Evolutionary conservation across 2,888 invertebrate species (phyloP), one percentile per base, ranked within the genome.

Genomic region (Podabrus alpinus): DNA sequence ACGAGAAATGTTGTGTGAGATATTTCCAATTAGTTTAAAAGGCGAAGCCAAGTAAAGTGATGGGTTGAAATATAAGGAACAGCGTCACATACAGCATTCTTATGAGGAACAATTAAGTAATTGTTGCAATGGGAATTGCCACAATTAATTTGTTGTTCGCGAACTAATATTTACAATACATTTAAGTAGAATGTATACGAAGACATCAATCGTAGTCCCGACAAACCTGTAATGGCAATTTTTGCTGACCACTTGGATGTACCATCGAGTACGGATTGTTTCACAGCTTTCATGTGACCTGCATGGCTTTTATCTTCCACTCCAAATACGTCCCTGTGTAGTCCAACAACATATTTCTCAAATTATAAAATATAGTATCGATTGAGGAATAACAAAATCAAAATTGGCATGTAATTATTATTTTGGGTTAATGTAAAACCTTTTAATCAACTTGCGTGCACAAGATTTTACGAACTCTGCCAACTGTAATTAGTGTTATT

Each of bases 211-310:
- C 74, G 76, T 61, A 73, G 72, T 66, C 75, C 75, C 71, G 88
- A 91, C 96, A 93, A 95, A 98, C 98, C 98, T 95, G 98, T 99
- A 89, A 99, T 98, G 88, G 97, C 98, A 90, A 99, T 98, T 93
- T 99, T 99, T 86, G 98, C 98, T 87, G 98, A 98, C 99, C 99
- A 99, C 91, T 99, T 99, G 88, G 98, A 98, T 83, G 98, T 99
- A 87, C 99, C 99, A 90, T 99, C 98, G 89, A 99, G 92, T 86
- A 99, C 98, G 86, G 97, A 96, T 91, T 98, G 97, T 92, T 99
- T 98, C 86, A 99, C 97, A 82, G 97, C 94, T 90, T 96, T 97
- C 97, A 99, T 97, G 91, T 98, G 97, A 86, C 97, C 96, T 81
- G 93, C 90, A 90, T 98, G 98, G 86, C 93, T 94, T 89, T 97